These are phyloP conservation scores for Manis javanica DNA, from an alignment of 2,797 vertebrate species.

Conservation along the genomic window DNA sequence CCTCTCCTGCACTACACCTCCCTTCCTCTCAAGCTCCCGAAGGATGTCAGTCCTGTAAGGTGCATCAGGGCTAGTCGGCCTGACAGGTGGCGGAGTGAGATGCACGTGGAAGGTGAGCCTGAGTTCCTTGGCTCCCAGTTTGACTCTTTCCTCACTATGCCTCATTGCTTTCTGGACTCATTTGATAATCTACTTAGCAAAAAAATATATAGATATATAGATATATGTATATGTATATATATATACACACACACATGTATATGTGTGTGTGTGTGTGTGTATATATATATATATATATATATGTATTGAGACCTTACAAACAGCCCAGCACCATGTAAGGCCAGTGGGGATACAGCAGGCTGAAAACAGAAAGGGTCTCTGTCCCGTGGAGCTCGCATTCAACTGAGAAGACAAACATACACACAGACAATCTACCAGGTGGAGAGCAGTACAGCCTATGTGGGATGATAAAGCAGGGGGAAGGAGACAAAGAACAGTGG, in stretches of 20 bases:
- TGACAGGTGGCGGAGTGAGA: background rate
- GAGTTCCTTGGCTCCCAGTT: background rate
- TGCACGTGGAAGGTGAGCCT: background rate
- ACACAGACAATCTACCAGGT: background rate
- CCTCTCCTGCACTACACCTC: background rate
- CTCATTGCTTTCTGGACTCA: background rate
- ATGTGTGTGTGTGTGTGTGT: too few relatives aligned
- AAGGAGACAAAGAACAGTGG: background rate
- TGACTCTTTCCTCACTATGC: background rate
- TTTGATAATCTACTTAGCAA: background rate
- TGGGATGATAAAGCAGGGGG: background rate
- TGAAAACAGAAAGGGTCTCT: background rate
- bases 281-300: too few relatives aligned
- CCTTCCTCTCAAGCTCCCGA: background rate
- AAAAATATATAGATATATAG: too few relatives aligned
- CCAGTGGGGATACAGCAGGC: background rate
- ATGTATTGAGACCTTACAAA: background rate
- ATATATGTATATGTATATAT: too few relatives aligned
- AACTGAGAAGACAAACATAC: background rate
- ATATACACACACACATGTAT: too few relatives aligned
- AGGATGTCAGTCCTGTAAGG: background rate
- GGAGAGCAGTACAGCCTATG: background rate
- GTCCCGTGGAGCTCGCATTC: background rate
- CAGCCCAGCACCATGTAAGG: background rate
- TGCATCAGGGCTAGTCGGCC: background rate